Conservation (phyloP, 2,113 vertebrate genomes). For the Lophochroa leadbeateri region DNA sequence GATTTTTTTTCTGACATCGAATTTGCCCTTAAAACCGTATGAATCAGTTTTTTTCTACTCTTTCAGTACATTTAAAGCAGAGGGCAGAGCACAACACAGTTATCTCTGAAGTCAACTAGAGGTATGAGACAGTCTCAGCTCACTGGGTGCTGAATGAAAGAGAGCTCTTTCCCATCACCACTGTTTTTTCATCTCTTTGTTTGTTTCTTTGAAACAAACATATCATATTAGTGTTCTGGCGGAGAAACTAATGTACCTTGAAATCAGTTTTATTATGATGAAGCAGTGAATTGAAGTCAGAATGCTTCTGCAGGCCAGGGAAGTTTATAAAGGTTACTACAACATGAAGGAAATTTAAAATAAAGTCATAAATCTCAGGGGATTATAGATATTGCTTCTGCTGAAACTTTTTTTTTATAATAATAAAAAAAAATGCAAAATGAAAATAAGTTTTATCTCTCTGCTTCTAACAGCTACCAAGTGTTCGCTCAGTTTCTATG, state of each 20-base stretch:
- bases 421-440: constrained; percentile 31
- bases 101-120: neutral
- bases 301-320: constrained; percentile 33
- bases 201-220: constrained; percentile 55
- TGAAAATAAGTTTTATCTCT: neutral
- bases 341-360: constrained; percentile 60
- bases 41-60: neutral
- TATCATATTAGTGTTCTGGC: constrained; percentile 60
- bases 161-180: neutral
- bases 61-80: neutral
- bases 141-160: constrained; percentile 34
- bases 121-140: constrained; percentile 49
- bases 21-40: neutral
- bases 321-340: constrained; percentile 49
- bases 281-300: constrained; percentile 67
- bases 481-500: constrained; percentile 62
- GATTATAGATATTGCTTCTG: constrained; percentile 63
- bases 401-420: constrained; percentile 38
- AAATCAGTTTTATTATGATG: constrained; percentile 80
- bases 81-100: neutral
- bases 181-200: neutral
- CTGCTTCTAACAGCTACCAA: constrained; percentile 6
- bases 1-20: neutral
- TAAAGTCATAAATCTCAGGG: constrained; percentile 50
- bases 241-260: constrained; percentile 77